Evolutionary conservation across 2,797 vertebrate genomes (phyloP).

Genomic region (Intellagama lesueurii): DNA sequence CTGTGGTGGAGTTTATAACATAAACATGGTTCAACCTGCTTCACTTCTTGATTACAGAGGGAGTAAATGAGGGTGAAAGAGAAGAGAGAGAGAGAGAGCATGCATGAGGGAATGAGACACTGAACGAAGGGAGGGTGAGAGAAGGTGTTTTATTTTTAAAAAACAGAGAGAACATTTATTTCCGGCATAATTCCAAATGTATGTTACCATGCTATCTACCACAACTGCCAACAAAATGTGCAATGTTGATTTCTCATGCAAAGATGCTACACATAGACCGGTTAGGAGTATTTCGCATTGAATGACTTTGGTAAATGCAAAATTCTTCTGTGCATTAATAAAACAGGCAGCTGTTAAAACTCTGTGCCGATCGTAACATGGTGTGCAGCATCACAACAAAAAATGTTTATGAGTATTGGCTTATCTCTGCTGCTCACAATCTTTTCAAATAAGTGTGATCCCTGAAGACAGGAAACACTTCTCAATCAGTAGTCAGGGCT

Average conservation of each 20-base stretch:
- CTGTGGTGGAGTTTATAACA: slow-evolving; percentile 51
- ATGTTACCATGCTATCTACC: neutral
- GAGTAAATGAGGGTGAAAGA: neutral
- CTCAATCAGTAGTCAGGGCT: too few relatives aligned
- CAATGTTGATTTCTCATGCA: neutral
- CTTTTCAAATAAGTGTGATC: too few relatives aligned
- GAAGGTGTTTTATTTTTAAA: neutral
- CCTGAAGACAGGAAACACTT: too few relatives aligned
- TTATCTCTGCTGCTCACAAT: too few relatives aligned
- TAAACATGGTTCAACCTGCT: slow-evolving; percentile 48
- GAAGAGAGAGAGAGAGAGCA: slow-evolving; percentile 3
- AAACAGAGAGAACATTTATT: slow-evolving; percentile 25
- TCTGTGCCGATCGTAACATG: neutral
- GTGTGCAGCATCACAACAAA: too few relatives aligned
- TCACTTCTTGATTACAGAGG: slow-evolving; percentile 28
- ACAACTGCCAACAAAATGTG: neutral
- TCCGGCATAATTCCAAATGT: neutral
- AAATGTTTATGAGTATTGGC: too few relatives aligned
- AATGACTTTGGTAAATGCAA: neutral
- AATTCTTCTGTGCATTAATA: too few relatives aligned
- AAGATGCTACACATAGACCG: neutral
- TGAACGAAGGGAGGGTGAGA: neutral
- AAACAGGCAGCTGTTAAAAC: neutral
- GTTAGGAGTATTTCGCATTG: neutral
- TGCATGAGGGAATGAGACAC: too few relatives aligned